A percentile compares a stretch with the other conserved stretches of the same genome.
These are phyloP conservation scores for Urocynchramus pylzowi DNA, from an alignment of 2,113 vertebrate genomes.

Conservation along the genomic window DNA sequence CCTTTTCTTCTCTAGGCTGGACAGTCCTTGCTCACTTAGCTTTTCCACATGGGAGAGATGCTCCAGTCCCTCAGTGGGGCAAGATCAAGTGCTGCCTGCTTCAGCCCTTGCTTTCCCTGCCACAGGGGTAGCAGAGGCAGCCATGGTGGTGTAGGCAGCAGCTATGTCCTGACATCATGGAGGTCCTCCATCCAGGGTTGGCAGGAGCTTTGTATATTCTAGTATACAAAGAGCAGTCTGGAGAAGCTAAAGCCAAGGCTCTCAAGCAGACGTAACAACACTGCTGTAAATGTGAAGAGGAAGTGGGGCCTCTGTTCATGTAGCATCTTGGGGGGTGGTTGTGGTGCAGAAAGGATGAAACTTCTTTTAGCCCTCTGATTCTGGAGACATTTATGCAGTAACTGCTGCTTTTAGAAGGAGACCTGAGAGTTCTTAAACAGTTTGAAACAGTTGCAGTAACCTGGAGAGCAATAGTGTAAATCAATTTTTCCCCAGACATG, in stretches of 20 bases:
- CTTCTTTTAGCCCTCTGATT: not conserved
- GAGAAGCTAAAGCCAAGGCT: not conserved
- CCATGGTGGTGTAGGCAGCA: not conserved
- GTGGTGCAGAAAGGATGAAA: not conserved
- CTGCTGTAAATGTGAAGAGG: not conserved
- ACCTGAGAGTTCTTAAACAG: not conserved
- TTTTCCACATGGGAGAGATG: not conserved
- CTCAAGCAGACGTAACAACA: not conserved
- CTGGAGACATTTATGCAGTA: not conserved
- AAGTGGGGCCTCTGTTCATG: rapidly evolving
- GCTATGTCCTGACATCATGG: not conserved
- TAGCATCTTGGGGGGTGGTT: rapidly evolving
- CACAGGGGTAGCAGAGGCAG: not conserved
- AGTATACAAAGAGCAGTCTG: not conserved
- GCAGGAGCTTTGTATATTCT: not conserved
- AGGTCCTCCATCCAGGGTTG: not conserved
- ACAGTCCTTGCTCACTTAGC: not conserved
- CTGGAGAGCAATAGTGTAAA: not conserved
- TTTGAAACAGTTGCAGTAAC: not conserved
- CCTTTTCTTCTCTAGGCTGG: not conserved
- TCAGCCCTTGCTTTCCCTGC: not conserved
- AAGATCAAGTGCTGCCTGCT: not conserved
- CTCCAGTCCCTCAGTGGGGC: not conserved
- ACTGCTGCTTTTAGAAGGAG: not conserved
- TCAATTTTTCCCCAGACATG: not conserved